Evolutionary conservation across 2,888 invertebrate species (phyloP).

Genomic region (Leptodirus hochenwartii): DNA sequence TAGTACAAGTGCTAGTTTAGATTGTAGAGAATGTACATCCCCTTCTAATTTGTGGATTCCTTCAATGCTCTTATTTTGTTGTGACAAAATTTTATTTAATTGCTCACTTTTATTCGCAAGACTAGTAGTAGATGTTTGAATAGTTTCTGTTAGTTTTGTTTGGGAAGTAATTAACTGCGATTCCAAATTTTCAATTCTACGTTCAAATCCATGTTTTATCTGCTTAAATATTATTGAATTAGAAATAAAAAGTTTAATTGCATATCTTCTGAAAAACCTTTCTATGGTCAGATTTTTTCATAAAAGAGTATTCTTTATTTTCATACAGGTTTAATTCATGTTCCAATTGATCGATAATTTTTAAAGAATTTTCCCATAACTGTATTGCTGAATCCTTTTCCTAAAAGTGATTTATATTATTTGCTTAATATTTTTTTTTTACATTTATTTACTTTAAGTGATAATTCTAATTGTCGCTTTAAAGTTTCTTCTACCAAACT

Average conservation of each 20-base stretch:
- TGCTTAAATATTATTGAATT: conserved; percentile 14
- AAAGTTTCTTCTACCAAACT: too few species aligned
- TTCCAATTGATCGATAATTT: conserved; percentile 46
- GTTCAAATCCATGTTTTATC: conserved; percentile 31
- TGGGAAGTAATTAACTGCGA: conserved; percentile 26
- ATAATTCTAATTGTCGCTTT: too few species aligned
- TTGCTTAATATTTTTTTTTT: not conserved
- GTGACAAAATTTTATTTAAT: conserved; percentile 29
- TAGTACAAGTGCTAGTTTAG: conserved; percentile 20
- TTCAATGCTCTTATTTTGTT: conserved; percentile 32
- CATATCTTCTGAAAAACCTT: conserved; percentile 5
- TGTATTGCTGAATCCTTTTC: conserved; percentile 47
- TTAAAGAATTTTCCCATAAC: conserved; percentile 47
- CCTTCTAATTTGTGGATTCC: conserved; percentile 26
- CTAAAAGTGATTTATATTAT: conserved; percentile 20
- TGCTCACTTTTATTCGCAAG: conserved; percentile 12
- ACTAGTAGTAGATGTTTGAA: conserved; percentile 12
- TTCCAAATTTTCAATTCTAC: conserved; percentile 35
- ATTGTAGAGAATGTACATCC: conserved; percentile 30
- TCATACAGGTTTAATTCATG: conserved; percentile 40
- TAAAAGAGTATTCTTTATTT: conserved; percentile 3
- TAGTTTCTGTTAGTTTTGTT: conserved; percentile 12
- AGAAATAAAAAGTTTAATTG: conserved; percentile 5
- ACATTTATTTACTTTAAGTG: not conserved
- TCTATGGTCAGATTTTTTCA: conserved; percentile 3